phyloP scores from a whole-genome alignment of 2,797 vertebrate genomes.

The Podarcis siculus region DNA sequence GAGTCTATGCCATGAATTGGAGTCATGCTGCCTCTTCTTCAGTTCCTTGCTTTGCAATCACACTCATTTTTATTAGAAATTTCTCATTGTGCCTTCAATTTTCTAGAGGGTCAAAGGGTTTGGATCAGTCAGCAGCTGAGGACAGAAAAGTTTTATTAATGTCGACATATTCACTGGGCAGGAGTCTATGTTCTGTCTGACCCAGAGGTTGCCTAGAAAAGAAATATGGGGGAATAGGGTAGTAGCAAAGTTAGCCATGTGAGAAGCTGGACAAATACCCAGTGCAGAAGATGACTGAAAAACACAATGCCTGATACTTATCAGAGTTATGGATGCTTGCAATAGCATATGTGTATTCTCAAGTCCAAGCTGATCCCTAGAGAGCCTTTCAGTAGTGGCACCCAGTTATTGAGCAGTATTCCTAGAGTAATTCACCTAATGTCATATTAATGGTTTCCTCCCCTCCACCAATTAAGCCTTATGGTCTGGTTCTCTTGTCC shows the following conservation, averaged over 20 bases:
- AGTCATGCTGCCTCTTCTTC: not conserved
- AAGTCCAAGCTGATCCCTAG: not conserved
- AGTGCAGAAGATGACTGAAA: not conserved
- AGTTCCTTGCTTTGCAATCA: not conserved
- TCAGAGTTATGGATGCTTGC: not conserved
- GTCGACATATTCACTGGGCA: not conserved
- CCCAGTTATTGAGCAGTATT: no score
- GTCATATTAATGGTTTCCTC: no score
- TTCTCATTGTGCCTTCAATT: not conserved
- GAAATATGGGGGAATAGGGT: not conserved
- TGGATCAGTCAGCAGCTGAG: not conserved
- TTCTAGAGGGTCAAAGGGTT: constrained; percentile 26
- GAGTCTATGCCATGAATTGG: fast-evolving
- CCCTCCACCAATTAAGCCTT: no score
- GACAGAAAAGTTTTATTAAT: constrained; percentile 19
- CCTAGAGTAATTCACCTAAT: no score
- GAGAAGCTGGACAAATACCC: not conserved
- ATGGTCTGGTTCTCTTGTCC: no score
- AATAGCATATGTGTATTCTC: not conserved
- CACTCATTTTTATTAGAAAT: not conserved
- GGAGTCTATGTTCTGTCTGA: not conserved
- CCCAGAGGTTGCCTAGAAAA: fast-evolving
- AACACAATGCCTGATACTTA: not conserved
- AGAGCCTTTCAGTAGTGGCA: no score
- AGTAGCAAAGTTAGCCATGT: not conserved